Evolutionary conservation across 2,113 vertebrate genomes (phyloP).

Genomic region (Capra hircus): DNA sequence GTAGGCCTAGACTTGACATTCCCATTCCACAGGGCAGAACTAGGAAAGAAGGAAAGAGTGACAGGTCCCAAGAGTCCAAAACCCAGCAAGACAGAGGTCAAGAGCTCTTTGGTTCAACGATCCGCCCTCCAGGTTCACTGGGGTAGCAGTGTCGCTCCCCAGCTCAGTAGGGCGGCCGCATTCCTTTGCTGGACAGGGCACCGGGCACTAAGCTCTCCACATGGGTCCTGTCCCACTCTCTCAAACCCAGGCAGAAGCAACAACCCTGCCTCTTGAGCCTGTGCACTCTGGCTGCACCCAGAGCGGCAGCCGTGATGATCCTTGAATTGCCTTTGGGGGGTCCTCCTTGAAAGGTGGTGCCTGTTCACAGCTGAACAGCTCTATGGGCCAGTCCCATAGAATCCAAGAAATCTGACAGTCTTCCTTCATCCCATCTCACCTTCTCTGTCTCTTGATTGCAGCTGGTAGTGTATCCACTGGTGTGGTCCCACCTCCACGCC

Average conservation of each 20-base stretch:
- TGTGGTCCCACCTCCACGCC: background rate
- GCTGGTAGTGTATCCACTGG: background rate
- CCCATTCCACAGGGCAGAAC: background rate
- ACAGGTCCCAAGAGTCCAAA: background rate
- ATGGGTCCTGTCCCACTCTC: background rate
- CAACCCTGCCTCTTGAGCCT: background rate
- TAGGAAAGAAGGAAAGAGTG: background rate
- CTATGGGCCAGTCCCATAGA: background rate
- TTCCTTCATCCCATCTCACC: background rate
- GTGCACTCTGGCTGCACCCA: background rate
- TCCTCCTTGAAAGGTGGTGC: background rate
- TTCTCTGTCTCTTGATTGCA: background rate
- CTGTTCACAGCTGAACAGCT: background rate
- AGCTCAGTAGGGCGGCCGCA: background rate
- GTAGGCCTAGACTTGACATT: too few relatives aligned
- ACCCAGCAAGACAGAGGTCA: background rate
- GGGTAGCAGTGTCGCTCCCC: fast-evolving
- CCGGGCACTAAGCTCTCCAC: background rate
- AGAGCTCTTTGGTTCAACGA: background rate
- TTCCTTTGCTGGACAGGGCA: background rate
- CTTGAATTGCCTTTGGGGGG: background rate
- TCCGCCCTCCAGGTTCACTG: background rate
- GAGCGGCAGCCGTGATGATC: background rate
- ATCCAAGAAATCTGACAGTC: background rate
- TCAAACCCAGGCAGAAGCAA: background rate